Percentiles rank a stretch among this genome's conserved stretches.
phyloP scores from a whole-genome alignment of 2,888 invertebrate genomes.

The Coecobrya sp. region DNA sequence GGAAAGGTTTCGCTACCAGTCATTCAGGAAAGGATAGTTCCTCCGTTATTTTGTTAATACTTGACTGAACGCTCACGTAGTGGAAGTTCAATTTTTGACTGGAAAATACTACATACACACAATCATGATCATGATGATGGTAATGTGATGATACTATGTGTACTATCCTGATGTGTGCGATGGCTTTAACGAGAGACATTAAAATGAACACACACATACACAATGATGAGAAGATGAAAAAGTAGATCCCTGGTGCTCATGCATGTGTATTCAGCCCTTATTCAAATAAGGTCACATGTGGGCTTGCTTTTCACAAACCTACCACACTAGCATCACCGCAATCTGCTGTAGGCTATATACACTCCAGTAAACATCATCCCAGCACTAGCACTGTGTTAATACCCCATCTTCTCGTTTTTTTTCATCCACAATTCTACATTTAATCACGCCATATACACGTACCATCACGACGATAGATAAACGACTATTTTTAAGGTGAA shows the following conservation, averaged over 20 bases:
- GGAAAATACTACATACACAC: constrained; percentile 2
- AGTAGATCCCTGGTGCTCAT: background rate
- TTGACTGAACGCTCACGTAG: constrained; percentile 6
- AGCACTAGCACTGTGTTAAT: background rate
- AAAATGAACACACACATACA: background rate
- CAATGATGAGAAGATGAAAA: constrained; percentile 27
- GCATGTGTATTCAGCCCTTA: background rate
- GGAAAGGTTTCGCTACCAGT: background rate
- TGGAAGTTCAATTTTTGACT: constrained; percentile 27
- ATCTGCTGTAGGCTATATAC: background rate
- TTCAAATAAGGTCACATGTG: constrained; percentile 38
- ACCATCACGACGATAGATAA: background rate
- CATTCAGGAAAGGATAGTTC: background rate
- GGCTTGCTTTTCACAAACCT: background rate
- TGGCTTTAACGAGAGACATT: background rate
- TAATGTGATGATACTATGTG: constrained; percentile 10
- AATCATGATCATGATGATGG: background rate
- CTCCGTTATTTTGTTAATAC: constrained; percentile 15
- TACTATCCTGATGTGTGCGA: background rate
- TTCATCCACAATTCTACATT: background rate
- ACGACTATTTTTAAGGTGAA: background rate
- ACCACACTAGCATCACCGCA: background rate
- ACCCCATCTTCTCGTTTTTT: background rate
- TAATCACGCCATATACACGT: background rate
- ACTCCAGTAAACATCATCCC: background rate